Evolutionary conservation across 2,113 vertebrate species (phyloP).

Genomic region (Rhabdornis inornatus): DNA sequence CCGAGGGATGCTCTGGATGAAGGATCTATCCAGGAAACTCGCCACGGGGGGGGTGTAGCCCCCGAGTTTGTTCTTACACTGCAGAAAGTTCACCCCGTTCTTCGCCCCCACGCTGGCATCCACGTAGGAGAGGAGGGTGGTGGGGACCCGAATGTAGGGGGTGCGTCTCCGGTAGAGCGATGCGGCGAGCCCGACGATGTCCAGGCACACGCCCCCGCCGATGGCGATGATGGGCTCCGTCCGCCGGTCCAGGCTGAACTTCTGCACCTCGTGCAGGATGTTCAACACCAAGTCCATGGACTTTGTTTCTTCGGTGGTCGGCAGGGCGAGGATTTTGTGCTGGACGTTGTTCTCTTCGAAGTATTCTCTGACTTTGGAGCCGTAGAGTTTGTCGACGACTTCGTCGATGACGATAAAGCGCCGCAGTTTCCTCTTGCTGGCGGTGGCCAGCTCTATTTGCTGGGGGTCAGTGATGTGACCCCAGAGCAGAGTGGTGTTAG

Average conservation of each 20-base stretch:
- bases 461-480: slow-evolving; percentile 74
- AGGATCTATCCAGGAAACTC: slow-evolving; percentile 78
- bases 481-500: slow-evolving; percentile 75
- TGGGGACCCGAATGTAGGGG: slow-evolving; percentile 82
- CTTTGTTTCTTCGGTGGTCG: slow-evolving; percentile 81
- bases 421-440: slow-evolving; percentile 64
- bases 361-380: slow-evolving; percentile 69
- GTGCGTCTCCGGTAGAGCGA: slow-evolving; percentile 81
- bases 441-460: slow-evolving; percentile 49
- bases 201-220: slow-evolving; percentile 81
- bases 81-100: slow-evolving; percentile 82
- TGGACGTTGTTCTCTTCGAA: slow-evolving; percentile 71
- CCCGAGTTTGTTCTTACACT: slow-evolving; percentile 84
- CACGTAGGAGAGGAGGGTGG: slow-evolving; percentile 80
- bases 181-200: slow-evolving; percentile 78
- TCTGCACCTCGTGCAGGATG: slow-evolving; percentile 80
- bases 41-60: slow-evolving; percentile 77
- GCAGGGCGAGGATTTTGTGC: slow-evolving; percentile 75
- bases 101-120: slow-evolving; percentile 83
- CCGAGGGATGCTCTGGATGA: slow-evolving; percentile 77
- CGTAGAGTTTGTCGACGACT: slow-evolving; percentile 75
- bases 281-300: slow-evolving; percentile 79
- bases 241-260: slow-evolving; percentile 76
- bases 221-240: slow-evolving; percentile 81
- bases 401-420: slow-evolving; percentile 81